Percentiles rank a stretch among this genome's conserved stretches.
Evolutionary conservation across 2,888 invertebrate species (phyloP).

Genomic region (Odontothrips loti): DNA sequence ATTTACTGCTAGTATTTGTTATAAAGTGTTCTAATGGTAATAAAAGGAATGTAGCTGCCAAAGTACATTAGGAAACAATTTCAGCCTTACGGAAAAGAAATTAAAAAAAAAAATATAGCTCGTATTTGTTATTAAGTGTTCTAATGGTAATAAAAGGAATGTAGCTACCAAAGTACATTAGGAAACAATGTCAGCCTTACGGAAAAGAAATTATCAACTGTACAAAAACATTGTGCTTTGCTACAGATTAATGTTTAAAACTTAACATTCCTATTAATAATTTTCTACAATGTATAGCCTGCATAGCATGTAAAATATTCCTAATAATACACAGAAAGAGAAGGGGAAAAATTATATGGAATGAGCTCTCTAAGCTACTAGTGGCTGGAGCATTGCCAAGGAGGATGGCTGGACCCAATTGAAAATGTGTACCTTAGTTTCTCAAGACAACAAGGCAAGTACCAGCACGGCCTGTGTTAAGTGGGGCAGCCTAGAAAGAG

Average conservation of each 20-base stretch:
- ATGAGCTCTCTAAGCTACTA: too few relatives aligned
- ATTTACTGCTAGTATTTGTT: background rate
- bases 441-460: slow-evolving; percentile 67
- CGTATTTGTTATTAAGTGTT: background rate
- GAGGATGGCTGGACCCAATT: too few relatives aligned
- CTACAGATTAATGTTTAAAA: background rate
- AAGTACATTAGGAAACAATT: background rate
- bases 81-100: background rate
- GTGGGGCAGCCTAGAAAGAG: slow-evolving; percentile 62
- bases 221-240: background rate
- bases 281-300: too few relatives aligned
- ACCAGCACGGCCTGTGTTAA: slow-evolving; percentile 81
- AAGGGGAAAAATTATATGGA: too few relatives aligned
- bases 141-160: background rate
- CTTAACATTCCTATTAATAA: too few relatives aligned
- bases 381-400: too few relatives aligned
- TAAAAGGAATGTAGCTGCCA: background rate
- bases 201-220: background rate
- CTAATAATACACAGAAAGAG: too few relatives aligned
- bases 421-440: background rate
- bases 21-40: background rate
- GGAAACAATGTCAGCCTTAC: background rate
- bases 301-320: too few relatives aligned
- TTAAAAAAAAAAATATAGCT: background rate
- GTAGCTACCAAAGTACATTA: background rate